phyloP scores from a whole-genome alignment of 2,888 invertebrate genomes.

The Cremastinae sp. region DNA sequence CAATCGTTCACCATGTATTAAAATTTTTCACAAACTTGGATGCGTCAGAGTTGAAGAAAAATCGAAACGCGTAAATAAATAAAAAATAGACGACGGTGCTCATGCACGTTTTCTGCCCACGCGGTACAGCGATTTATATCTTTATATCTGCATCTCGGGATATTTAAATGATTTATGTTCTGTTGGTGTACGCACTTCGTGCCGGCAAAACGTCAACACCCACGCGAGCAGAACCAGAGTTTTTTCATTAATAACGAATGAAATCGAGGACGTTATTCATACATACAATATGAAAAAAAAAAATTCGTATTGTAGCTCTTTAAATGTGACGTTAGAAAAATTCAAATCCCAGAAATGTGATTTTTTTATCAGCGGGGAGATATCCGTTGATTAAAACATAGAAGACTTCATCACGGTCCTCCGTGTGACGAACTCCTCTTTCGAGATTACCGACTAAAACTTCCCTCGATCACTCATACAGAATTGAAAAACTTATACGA shows the following conservation, averaged over 20 bases:
- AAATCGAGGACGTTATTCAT: slow-evolving; percentile 8
- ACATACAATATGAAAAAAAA: slow-evolving; percentile 3
- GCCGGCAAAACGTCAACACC: slow-evolving; percentile 3
- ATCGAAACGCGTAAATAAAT: slow-evolving; percentile 16
- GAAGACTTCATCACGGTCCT: slow-evolving; percentile 12
- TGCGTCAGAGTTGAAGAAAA: slow-evolving; percentile 29
- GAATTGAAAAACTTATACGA: no score
- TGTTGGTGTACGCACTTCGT: slow-evolving; percentile 8
- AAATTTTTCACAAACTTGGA: neutral
- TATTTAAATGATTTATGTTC: slow-evolving; percentile 45
- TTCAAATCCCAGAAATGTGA: neutral
- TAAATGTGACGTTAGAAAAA: neutral
- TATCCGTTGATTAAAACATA: neutral
- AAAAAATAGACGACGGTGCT: slow-evolving; percentile 20
- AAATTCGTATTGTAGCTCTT: neutral
- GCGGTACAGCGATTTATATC: slow-evolving; percentile 44
- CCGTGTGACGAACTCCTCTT: no score
- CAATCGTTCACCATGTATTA: no score
- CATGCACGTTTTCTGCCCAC: slow-evolving; percentile 42
- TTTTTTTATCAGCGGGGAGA: neutral
- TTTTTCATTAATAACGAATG: neutral
- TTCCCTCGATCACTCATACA: no score
- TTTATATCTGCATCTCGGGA: slow-evolving; percentile 33
- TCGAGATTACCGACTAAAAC: no score
- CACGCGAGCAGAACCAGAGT: slow-evolving; percentile 4